Base-by-base conservation (phyloP, 2,797 vertebrate species). In the Phataginus tricuspis region DNA sequence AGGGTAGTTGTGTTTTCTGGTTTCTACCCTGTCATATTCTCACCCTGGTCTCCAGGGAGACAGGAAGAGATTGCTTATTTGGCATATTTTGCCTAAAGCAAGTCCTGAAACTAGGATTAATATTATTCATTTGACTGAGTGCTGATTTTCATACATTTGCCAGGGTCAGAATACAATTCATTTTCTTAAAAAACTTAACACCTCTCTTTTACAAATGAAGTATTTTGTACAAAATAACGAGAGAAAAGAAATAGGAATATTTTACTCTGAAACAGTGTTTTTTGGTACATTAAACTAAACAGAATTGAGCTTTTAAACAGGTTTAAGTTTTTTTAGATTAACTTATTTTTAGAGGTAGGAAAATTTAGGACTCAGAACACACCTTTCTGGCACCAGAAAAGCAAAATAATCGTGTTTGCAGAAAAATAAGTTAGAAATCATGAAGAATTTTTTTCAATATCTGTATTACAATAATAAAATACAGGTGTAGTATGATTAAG, bases 71-170 rank as follows among this genome's bases (percentile, higher is more conserved):
- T 68, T 86, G 78, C 74, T 74, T 61, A 68, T 77, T 63, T 95
- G 88, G 95, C 86, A 84, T 84, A 92, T 86, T 83, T 96, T 97
- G 96, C 97, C 96, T 94, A 77, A 92, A 96, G 96, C 94, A 95
- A 64, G 55, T 97, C 89, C 90, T 92, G 68, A 97, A 96, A 95
- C 72, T 45, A 86, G 49, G n/a, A 92, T 96, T 92, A 86, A 63
- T 80, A 72, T 75, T 97, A 91, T 92, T 95, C 42, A 92, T 97
- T 92, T 45, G 3, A 94, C 34, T 57, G 69, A 93, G n/a, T 77
- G 72, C 80, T 96, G 51, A 96, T 96, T 97, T 92, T 49, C 49
- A 84, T 86, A 90, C 27, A 37, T 77, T 95, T 97, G 63, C 49
- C 55, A 83, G 23, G 69, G 59, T 95, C 74, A 72, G 91, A 83